These are phyloP conservation scores for Glomeris maerens DNA, from an alignment of 1,140 invertebrate species.

Conservation along the genomic window DNA sequence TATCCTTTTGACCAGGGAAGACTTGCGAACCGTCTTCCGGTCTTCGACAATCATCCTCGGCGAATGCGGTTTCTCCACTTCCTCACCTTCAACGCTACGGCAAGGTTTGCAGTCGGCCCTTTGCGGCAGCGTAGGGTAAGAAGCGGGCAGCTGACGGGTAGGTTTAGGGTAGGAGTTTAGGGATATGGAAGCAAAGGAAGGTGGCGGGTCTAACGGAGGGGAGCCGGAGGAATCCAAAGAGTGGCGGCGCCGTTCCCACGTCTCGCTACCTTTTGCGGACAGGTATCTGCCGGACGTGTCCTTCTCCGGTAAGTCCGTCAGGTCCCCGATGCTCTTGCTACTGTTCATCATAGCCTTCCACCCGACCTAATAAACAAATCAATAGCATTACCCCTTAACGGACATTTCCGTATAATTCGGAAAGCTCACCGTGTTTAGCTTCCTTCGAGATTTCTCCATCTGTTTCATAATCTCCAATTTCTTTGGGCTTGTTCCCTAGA, in stretches of 20 bases:
- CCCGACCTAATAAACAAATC: slow-evolving; percentile 43
- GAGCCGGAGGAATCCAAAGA: not conserved
- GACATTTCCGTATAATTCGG: slow-evolving; percentile 3
- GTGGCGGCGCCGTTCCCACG: slow-evolving; percentile 8
- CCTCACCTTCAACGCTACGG: not conserved
- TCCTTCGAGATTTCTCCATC: slow-evolving; percentile 71
- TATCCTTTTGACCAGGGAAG: slow-evolving; percentile 28
- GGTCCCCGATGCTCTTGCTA: slow-evolving; percentile 65
- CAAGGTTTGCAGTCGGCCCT: no score
- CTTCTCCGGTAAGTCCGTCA: slow-evolving; percentile 44
- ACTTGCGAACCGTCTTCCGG: slow-evolving; percentile 22
- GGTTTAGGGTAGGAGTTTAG: not conserved
- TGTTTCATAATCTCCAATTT: slow-evolving; percentile 23
- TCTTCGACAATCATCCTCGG: slow-evolving; percentile 1
- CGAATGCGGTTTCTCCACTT: not conserved
- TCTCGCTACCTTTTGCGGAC: slow-evolving; percentile 18
- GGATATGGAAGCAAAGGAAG: not conserved
- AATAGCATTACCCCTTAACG: slow-evolving; percentile 1
- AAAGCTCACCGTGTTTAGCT: slow-evolving; percentile 67
- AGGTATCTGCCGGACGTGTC: slow-evolving; percentile 27
- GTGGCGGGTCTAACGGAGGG: not conserved
- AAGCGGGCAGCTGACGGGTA: not conserved
- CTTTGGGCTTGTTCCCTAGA: slow-evolving; percentile 5
- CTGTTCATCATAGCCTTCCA: slow-evolving; percentile 56
- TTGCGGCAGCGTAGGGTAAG: no score